phyloP scores from a whole-genome alignment of 2,888 invertebrate species.

The Ramazzottius varieornatus region DNA sequence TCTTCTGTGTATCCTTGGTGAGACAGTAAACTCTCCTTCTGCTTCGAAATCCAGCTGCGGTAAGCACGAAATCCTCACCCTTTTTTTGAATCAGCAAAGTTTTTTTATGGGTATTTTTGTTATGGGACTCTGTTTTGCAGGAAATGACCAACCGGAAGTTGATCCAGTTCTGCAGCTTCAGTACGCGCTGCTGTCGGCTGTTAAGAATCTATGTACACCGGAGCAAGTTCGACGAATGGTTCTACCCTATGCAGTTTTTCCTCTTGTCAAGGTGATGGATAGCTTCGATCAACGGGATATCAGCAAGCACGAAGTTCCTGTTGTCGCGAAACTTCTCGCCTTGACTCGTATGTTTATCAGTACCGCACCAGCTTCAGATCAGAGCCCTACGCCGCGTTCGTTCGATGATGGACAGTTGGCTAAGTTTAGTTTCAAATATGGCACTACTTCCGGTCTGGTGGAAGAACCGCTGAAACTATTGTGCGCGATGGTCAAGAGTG shows the following conservation, averaged over 20 bases:
- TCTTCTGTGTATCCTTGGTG: no score
- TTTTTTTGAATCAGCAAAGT: no score
- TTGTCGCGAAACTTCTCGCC: neutral
- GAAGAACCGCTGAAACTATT: no score
- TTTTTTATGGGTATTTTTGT: no score
- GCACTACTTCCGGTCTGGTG: no score
- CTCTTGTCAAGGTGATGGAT: neutral
- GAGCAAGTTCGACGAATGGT: neutral
- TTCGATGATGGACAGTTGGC: no score
- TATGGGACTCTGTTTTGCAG: no score
- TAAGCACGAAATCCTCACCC: neutral
- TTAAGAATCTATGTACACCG: neutral
- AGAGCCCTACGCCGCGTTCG: no score
- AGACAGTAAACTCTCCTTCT: no score
- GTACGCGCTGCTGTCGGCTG: neutral
- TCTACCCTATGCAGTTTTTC: neutral
- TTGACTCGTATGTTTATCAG: neutral
- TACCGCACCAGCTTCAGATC: neutral
- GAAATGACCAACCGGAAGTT: neutral
- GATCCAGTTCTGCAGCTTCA: neutral
- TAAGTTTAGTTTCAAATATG: no score
- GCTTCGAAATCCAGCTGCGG: no score
- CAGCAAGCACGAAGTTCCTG: neutral
- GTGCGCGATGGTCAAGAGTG: no score
- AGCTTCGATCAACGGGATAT: neutral